Conservation (phyloP, 2,113 vertebrate species). For the Rhombomys opimus region DNA sequence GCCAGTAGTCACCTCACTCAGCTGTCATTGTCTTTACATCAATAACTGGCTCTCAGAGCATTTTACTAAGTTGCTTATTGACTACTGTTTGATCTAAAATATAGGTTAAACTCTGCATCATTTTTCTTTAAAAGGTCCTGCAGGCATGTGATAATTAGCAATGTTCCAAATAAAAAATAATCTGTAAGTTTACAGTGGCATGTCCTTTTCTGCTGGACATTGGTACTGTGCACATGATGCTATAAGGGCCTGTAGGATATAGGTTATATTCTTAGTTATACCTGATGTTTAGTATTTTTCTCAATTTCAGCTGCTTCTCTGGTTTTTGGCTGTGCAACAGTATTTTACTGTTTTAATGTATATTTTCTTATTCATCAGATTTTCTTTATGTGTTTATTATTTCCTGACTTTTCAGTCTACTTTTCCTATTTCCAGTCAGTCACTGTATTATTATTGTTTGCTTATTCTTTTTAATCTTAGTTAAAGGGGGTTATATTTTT, state of each 20-base stretch:
- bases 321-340: neutral
- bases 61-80: neutral
- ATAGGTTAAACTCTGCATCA: neutral
- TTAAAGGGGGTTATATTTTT: neutral
- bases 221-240: neutral
- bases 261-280: neutral
- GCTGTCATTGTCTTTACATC: neutral
- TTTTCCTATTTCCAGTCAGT: neutral
- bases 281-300: neutral
- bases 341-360: neutral
- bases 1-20: neutral
- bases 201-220: neutral
- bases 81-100: neutral
- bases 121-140: neutral
- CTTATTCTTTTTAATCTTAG: neutral
- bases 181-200: neutral
- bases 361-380: neutral
- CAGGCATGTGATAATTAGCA: neutral
- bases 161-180: neutral
- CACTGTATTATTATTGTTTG: neutral
- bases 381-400: neutral
- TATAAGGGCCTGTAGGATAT: neutral
- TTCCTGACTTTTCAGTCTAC: conserved; percentile 32
- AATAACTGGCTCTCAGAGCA: neutral
- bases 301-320: neutral